These are phyloP conservation scores for Lordiphosa stackelbergi DNA, from an alignment of 1,140 invertebrate genomes.

Conservation along the genomic window DNA sequence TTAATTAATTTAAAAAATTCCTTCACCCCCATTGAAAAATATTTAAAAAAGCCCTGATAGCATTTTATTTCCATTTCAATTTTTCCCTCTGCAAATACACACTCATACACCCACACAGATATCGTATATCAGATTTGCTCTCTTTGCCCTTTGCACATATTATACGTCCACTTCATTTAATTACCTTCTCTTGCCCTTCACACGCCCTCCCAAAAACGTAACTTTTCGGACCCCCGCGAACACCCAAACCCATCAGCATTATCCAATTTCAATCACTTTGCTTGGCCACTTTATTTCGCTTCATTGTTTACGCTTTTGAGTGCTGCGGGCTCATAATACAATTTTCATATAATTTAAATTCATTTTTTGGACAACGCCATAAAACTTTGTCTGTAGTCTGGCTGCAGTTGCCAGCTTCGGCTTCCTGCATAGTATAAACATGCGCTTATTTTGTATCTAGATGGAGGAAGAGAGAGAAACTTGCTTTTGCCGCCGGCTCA, in stretches of 20 bases:
- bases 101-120: background rate
- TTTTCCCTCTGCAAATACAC: background rate
- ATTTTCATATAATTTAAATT: conserved; percentile 71
- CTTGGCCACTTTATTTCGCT: conserved; percentile 56
- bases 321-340: conserved; percentile 47
- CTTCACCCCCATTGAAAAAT: no score
- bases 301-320: conserved; percentile 54
- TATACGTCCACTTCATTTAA: conserved; percentile 7
- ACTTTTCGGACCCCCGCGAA: background rate
- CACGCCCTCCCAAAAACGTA: background rate
- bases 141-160: conserved; percentile 10
- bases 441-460: conserved; percentile 65
- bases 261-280: conserved; percentile 66
- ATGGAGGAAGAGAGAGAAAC: conserved; percentile 16
- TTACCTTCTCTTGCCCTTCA: conserved; percentile 3
- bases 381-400: conserved; percentile 56
- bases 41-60: no score
- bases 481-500: conserved; percentile 29
- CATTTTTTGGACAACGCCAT: conserved; percentile 57
- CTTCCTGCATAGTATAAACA: conserved; percentile 42
- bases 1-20: no score
- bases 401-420: conserved; percentile 27
- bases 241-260: conserved; percentile 37
- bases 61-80: no score
- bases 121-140: background rate